Conservation (phyloP, 2,888 invertebrate species). For the Odontomyia ornata region DNA sequence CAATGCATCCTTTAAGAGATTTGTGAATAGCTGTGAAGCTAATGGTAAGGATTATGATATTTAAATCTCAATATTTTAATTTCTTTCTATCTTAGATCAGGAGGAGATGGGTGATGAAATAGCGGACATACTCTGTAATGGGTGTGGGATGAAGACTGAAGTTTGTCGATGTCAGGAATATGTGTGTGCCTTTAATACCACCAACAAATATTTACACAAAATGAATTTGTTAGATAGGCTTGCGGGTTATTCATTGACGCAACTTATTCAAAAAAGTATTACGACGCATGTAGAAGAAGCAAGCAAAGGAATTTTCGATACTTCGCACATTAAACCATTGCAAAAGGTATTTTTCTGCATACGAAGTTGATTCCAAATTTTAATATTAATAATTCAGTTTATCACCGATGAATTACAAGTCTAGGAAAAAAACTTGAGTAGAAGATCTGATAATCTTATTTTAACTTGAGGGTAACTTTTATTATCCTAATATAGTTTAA, state of each 20-base stretch:
- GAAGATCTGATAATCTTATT: too few relatives aligned
- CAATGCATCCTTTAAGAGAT: slow-evolving; percentile 79
- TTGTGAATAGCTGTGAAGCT: slow-evolving; percentile 64
- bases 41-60: slow-evolving; percentile 49
- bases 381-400: too few relatives aligned
- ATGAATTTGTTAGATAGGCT: slow-evolving; percentile 83
- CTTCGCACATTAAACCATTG: slow-evolving; percentile 78
- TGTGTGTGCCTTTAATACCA: slow-evolving; percentile 73
- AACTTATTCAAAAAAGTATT: slow-evolving; percentile 84
- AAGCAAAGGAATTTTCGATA: slow-evolving; percentile 88
- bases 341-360: slow-evolving; percentile 76
- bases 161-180: slow-evolving; percentile 70
- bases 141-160: slow-evolving; percentile 74
- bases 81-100: slow-evolving; percentile 49
- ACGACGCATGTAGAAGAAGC: slow-evolving; percentile 83
- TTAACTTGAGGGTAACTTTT: too few relatives aligned
- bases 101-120: slow-evolving; percentile 65
- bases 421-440: too few relatives aligned
- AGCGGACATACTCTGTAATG: slow-evolving; percentile 73
- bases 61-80: neutral
- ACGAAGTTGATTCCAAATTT: too few relatives aligned
- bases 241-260: slow-evolving; percentile 84
- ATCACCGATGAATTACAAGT: too few relatives aligned
- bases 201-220: slow-evolving; percentile 80
- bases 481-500: too few relatives aligned